A percentile compares a stretch with the other conserved stretches of the same genome.
Conservation (phyloP, 2,113 vertebrate genomes). For the Melospiza georgiana region DNA sequence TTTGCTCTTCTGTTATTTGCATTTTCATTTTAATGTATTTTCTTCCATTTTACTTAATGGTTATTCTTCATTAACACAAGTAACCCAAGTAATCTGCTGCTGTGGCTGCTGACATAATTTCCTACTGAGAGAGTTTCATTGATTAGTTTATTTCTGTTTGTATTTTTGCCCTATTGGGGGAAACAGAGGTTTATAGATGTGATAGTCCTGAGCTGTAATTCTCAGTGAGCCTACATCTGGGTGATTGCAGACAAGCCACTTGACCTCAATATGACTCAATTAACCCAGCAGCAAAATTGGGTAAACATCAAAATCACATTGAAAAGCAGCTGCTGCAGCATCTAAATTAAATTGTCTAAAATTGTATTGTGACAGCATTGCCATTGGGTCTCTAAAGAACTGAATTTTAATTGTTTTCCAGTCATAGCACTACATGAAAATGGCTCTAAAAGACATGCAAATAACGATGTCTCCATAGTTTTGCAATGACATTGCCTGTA, state of each 20-base stretch:
- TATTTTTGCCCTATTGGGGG: neutral
- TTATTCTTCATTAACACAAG: neutral
- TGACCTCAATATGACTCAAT: slow-evolving; percentile 63
- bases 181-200: neutral
- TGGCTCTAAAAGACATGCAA: neutral
- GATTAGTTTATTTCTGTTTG: neutral
- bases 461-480: neutral
- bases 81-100: neutral
- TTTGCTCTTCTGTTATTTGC: neutral
- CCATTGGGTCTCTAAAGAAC: slow-evolving; percentile 15
- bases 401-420: slow-evolving; percentile 54
- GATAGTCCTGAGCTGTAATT: slow-evolving; percentile 29
- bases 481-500: neutral
- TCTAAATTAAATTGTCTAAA: slow-evolving; percentile 58
- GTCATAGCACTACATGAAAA: slow-evolving; percentile 25
- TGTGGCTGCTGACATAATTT: neutral
- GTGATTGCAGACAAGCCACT: slow-evolving; percentile 51
- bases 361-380: slow-evolving; percentile 45
- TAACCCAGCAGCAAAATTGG: slow-evolving; percentile 60
- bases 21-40: neutral
- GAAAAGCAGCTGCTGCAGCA: slow-evolving; percentile 59
- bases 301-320: slow-evolving; percentile 53
- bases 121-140: neutral
- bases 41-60: neutral
- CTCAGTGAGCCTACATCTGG: slow-evolving; percentile 22